Evolutionary conservation across 2,113 vertebrate species (phyloP), one percentile per base, ranked within the genome.

Genomic region (Microcebus jonahi): DNA sequence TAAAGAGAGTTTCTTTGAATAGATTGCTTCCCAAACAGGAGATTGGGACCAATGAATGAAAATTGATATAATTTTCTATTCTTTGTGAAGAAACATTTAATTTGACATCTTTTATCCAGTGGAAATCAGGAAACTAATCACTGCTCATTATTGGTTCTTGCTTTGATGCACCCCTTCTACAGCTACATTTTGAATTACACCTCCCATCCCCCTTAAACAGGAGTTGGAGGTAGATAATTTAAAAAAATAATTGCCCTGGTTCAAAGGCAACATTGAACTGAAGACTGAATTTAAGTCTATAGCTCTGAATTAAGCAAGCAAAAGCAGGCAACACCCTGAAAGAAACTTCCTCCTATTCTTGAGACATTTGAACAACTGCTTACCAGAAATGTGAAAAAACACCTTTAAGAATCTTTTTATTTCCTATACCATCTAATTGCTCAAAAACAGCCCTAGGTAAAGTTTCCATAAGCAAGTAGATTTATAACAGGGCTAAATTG

Each of bases 41-140:
- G 23, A 94, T 63, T 86, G 36, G 23, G 23, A 88, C 81, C 84
- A 98, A 96, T 70, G 92, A 92, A 70, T 59, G 9, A 97, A 96
- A 96, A 94, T 55, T 29, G 82, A 76, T 93, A 95, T 57, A 73
- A 94, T 96, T 89, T 95, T 96, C 94, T 61, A 88, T 18, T 53
- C 91, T 96, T 96, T 92, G 50, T 82, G 80, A 90, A 75, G 59
- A 92, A 97, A 79, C 31, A 90, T 95, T 96, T 91, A 93, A 96
- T 96, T 92, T 92, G 73, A 95, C 50, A 96, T 88, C 84, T 96
- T 97, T 94, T 94, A 96, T 91, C 94, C 83, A 94, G 55, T 81
- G 71, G 75, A 97, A 97, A 97, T 65, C 59, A 97, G 91, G 5
- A 84, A 42, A 8, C 63, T 77, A 97, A 97, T 96, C 79, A 14